Conservation (phyloP, 1,140 invertebrate genomes). For the Procambarus clarkii region DNA sequence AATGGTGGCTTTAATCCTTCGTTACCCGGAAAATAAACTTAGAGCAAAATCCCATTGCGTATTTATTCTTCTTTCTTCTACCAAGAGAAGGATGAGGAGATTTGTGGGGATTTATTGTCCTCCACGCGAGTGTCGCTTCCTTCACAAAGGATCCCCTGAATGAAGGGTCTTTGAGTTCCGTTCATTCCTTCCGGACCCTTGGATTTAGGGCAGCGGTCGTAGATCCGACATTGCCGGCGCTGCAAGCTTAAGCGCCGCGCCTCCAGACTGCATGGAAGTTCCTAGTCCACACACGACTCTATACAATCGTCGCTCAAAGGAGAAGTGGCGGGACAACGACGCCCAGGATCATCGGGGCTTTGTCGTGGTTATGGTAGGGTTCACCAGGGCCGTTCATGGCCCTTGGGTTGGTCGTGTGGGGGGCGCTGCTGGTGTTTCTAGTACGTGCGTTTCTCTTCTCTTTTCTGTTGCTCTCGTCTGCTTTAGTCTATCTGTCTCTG, state of each 20-base stretch:
- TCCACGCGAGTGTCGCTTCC: background rate
- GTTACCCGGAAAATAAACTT: background rate
- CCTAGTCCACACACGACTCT: background rate
- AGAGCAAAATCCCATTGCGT: background rate
- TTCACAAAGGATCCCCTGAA: background rate
- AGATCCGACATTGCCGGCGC: no score
- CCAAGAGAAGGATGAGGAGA: background rate
- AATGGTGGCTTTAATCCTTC: no score
- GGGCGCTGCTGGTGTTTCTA: no score
- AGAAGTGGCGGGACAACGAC: background rate
- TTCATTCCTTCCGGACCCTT: background rate
- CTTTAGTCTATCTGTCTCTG: background rate
- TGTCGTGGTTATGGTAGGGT: background rate
- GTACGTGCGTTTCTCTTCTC: no score
- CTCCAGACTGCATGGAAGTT: background rate
- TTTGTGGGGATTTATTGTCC: background rate
- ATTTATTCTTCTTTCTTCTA: background rate
- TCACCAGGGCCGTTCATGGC: background rate
- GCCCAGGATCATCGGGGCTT: background rate
- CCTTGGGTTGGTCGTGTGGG: no score
- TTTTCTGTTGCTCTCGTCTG: background rate
- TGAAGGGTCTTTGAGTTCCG: background rate
- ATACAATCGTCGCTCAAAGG: background rate
- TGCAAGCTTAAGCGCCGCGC: background rate
- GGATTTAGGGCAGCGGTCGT: constrained; percentile 1